Conservation (phyloP, 2,113 vertebrate species). For the Psilopsiagon aymara region DNA sequence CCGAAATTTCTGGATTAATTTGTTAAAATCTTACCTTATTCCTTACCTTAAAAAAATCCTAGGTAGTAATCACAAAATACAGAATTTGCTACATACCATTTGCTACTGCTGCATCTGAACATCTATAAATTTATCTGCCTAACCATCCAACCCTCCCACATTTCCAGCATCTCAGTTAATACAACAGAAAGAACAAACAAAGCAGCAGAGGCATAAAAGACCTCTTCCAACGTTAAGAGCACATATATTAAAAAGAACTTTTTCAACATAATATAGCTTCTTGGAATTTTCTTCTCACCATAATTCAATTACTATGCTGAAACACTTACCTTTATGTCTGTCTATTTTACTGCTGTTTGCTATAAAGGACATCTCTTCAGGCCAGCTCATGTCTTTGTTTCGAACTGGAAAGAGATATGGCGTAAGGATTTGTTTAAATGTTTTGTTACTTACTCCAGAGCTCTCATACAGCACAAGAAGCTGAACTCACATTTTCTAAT, state of each 20-base stretch:
- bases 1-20: neutral
- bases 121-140: neutral
- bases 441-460: neutral
- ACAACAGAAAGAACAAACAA: neutral
- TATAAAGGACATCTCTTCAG: constrained; percentile 99
- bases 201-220: neutral
- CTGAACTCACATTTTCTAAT: neutral
- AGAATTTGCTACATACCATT: neutral
- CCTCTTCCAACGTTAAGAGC: neutral
- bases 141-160: neutral
- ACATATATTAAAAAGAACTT: neutral
- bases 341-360: constrained; percentile 99
- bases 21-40: neutral
- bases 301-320: neutral
- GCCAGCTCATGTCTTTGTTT: constrained; percentile 99
- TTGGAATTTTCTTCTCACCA: neutral
- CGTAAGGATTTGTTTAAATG: neutral
- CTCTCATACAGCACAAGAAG: neutral
- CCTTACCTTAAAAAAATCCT: neutral
- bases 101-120: neutral
- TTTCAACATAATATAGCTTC: neutral
- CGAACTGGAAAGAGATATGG: constrained; percentile 82
- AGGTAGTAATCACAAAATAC: neutral
- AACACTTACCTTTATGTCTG: constrained; percentile 91
- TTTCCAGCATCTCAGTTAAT: neutral